Conservation (phyloP, 2,113 vertebrate genomes). For the Apeltes quadracus region DNA sequence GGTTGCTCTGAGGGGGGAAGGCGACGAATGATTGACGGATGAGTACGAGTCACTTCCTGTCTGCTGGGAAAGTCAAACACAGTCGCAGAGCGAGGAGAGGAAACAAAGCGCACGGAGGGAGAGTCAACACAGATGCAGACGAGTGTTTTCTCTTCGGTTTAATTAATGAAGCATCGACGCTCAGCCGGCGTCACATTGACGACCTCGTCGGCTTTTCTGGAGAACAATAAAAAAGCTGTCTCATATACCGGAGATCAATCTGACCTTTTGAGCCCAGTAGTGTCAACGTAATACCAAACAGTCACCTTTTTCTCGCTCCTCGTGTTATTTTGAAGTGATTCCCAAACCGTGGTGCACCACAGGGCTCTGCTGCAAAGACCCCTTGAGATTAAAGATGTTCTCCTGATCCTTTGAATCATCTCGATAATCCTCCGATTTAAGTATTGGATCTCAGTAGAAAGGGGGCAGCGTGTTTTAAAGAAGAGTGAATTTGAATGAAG, state of each 20-base stretch:
- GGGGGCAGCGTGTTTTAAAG: neutral
- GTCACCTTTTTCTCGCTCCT: too few relatives aligned
- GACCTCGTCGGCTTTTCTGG: neutral
- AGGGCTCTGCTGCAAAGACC: neutral
- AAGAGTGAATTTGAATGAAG: slow-evolving; percentile 24
- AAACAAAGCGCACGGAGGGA: slow-evolving; percentile 19
- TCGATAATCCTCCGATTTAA: neutral
- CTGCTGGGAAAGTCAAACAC: slow-evolving; percentile 71
- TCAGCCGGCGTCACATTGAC: slow-evolving; percentile 4
- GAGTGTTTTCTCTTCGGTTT: slow-evolving; percentile 42
- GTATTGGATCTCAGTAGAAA: neutral
- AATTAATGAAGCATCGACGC: slow-evolving; percentile 54
- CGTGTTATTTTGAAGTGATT: too few relatives aligned
- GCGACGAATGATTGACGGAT: slow-evolving; percentile 37
- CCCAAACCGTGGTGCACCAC: too few relatives aligned
- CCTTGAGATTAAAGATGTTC: neutral
- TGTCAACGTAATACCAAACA: too few relatives aligned
- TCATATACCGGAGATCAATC: neutral
- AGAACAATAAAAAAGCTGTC: neutral
- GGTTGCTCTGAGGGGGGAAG: slow-evolving; percentile 12
- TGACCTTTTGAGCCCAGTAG: neutral
- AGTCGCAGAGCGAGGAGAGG: slow-evolving; percentile 9
- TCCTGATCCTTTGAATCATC: neutral
- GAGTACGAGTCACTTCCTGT: slow-evolving; percentile 50
- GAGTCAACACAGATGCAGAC: slow-evolving; percentile 10